Evolutionary conservation across 2,888 invertebrate genomes (phyloP).

Genomic region (Hydroisotoma schaefferi): DNA sequence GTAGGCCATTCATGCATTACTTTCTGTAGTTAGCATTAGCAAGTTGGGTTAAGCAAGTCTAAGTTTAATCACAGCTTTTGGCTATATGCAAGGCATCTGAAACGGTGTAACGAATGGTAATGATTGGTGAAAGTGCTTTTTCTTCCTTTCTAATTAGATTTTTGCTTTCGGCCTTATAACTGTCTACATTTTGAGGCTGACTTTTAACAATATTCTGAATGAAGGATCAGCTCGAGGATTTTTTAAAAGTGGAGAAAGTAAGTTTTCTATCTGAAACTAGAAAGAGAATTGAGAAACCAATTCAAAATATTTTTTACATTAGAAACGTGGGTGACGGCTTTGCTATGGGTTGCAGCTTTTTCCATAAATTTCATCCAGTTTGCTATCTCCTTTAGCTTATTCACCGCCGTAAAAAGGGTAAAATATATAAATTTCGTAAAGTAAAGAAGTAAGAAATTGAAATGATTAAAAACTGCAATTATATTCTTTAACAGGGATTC

Average conservation of each 20-base stretch:
- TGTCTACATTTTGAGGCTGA: background rate
- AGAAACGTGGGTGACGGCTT: conserved; percentile 27
- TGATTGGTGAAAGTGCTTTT: background rate
- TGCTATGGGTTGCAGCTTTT: conserved; percentile 31
- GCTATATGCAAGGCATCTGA: background rate
- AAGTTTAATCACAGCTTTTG: background rate
- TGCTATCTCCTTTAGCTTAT: conserved; percentile 22
- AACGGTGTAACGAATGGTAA: background rate
- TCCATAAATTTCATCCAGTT: conserved; percentile 26
- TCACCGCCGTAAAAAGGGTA: conserved; percentile 26
- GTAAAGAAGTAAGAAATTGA: background rate
- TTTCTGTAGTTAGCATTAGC: background rate
- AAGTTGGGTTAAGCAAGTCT: background rate
- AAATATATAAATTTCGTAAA: background rate
- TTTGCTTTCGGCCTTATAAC: background rate
- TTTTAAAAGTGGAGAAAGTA: conserved; percentile 4
- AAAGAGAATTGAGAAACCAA: background rate
- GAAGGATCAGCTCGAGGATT: conserved; percentile 1
- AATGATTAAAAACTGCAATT: background rate
- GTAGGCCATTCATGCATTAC: conserved; percentile 14
- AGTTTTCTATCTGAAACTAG: background rate
- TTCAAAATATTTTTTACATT: background rate
- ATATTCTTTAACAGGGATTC: conserved; percentile 17
- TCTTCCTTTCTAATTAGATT: background rate
- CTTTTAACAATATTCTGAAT: background rate